phyloP scores from a whole-genome alignment of 2,888 invertebrate genomes.

The Lapara coniferarum region DNA sequence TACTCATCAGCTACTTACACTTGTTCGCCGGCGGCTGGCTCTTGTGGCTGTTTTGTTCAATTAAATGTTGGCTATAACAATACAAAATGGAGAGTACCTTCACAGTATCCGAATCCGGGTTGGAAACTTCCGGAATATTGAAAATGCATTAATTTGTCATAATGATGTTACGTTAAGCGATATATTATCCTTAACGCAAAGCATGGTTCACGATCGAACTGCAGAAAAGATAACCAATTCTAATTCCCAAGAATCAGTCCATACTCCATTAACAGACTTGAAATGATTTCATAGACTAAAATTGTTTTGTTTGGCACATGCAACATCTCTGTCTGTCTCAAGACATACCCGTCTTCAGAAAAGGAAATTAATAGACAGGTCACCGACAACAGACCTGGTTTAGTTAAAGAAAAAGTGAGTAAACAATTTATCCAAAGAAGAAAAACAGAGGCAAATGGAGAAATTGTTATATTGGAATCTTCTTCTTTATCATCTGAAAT shows the following conservation, averaged over 20 bases:
- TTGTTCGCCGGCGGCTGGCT: slow-evolving; percentile 60
- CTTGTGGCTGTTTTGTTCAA: slow-evolving; percentile 51
- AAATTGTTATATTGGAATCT: slow-evolving; percentile 85
- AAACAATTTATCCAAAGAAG: slow-evolving; percentile 77
- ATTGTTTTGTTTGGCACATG: slow-evolving; percentile 37
- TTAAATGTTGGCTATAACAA: slow-evolving; percentile 60
- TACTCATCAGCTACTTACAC: slow-evolving; percentile 71
- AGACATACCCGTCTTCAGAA: slow-evolving; percentile 43
- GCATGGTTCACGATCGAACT: slow-evolving; percentile 68
- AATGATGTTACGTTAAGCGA: slow-evolving; percentile 70
- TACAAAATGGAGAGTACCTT: slow-evolving; percentile 70
- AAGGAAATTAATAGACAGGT: slow-evolving; percentile 46
- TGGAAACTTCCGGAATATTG: slow-evolving; percentile 71
- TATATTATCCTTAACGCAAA: slow-evolving; percentile 71
- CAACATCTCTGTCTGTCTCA: slow-evolving; percentile 36
- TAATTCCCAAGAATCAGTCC: slow-evolving; percentile 49
- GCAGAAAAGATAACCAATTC: slow-evolving; percentile 58
- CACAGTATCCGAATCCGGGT: slow-evolving; percentile 75
- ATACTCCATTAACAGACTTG: slow-evolving; percentile 49
- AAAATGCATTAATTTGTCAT: slow-evolving; percentile 67
- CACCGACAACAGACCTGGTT: slow-evolving; percentile 33
- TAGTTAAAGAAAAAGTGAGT: slow-evolving; percentile 48
- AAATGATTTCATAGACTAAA: slow-evolving; percentile 44
- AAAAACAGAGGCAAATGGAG: slow-evolving; percentile 85
- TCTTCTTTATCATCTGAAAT: slow-evolving; percentile 86